Conservation (phyloP, 2,888 invertebrate genomes). For the Carterocephalus palaemon region DNA sequence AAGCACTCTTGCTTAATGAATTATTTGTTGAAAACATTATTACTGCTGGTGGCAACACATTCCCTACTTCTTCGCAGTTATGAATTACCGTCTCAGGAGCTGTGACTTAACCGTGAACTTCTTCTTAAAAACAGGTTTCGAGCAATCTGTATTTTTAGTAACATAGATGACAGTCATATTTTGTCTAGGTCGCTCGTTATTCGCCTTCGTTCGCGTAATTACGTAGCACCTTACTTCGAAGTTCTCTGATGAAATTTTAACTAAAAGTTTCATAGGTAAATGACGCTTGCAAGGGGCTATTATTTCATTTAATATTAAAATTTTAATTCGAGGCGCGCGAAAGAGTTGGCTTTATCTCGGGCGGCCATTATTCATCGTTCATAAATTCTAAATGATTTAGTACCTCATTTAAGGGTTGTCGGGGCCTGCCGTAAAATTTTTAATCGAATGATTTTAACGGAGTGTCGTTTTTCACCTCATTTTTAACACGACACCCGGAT, state of each 20-base stretch:
- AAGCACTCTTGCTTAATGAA: constrained; percentile 9
- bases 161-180: too few relatives aligned
- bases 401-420: constrained; percentile 16
- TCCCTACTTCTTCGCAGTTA: too few relatives aligned
- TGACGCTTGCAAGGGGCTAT: constrained; percentile 4
- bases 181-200: too few relatives aligned
- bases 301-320: constrained; percentile 20
- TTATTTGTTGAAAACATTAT: constrained; percentile 10
- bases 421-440: constrained; percentile 19
- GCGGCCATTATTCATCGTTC: constrained; percentile 16
- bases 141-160: too few relatives aligned
- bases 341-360: constrained; percentile 21
- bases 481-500: too few relatives aligned
- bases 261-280: neutral
- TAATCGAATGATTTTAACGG: constrained; percentile 14
- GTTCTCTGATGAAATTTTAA: neutral
- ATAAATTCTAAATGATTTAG: constrained; percentile 25
- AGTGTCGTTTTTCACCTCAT: neutral
- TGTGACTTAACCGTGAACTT: too few relatives aligned
- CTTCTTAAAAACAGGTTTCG: too few relatives aligned
- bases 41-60: too few relatives aligned
- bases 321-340: constrained; percentile 17
- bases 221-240: too few relatives aligned
- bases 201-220: too few relatives aligned
- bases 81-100: too few relatives aligned